Percentiles rank a stretch among this genome's conserved stretches.
These are phyloP conservation scores for Drosophila fulvimacula DNA, from an alignment of 2,888 invertebrate species.

Conservation along the genomic window DNA sequence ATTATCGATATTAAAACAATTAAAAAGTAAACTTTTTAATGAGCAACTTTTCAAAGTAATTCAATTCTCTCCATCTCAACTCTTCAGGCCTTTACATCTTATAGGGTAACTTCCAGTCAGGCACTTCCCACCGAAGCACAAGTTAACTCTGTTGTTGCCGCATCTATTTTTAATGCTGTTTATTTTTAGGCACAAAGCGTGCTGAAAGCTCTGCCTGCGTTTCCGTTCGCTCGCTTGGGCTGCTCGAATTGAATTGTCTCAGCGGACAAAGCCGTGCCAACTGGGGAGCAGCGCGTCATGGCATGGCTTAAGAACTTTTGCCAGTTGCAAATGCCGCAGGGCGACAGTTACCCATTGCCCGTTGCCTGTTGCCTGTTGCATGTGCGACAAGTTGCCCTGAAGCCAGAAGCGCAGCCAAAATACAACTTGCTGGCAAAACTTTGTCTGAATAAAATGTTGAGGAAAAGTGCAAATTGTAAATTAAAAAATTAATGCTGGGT, in stretches of 20 bases:
- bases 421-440: constrained; percentile 33
- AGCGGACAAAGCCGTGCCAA: neutral
- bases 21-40: neutral
- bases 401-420: constrained; percentile 20
- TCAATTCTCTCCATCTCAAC: too few relatives aligned
- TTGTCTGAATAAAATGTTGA: constrained; percentile 13
- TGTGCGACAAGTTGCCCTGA: neutral
- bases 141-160: constrained; percentile 2
- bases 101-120: neutral
- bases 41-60: neutral
- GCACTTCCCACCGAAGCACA: too few relatives aligned
- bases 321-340: constrained; percentile 25
- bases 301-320: constrained; percentile 33
- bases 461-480: constrained; percentile 11
- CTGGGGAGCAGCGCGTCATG: constrained; percentile 8
- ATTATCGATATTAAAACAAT: neutral
- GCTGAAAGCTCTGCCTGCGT: constrained; percentile 7
- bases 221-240: constrained; percentile 3
- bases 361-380: constrained; percentile 4
- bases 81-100: too few relatives aligned
- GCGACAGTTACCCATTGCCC: neutral
- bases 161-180: constrained; percentile 50
- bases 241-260: constrained; percentile 2
- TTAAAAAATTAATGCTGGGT: neutral
- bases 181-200: constrained; percentile 46